Percentiles rank a stretch among this genome's conserved stretches.
Conservation (phyloP, 2,888 invertebrate genomes). For the Polylopha cassiicola region DNA sequence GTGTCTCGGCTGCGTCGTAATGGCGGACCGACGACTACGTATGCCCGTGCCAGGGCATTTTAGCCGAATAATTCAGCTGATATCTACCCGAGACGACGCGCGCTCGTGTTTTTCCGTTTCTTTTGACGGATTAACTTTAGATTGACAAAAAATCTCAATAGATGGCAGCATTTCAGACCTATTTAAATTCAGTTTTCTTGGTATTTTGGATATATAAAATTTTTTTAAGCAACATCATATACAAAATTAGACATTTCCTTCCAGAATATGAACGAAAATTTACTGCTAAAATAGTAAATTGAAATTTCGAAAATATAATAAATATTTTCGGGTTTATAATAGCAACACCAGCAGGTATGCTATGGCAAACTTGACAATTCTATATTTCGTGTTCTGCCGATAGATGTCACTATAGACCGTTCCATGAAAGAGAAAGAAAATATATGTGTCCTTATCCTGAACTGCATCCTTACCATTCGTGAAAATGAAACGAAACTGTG, state of each 20-base stretch:
- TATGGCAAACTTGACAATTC: constrained; percentile 6
- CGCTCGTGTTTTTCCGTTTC: constrained; percentile 77
- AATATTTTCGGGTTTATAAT: too few relatives aligned
- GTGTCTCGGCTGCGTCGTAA: constrained; percentile 78
- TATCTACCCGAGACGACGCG: constrained; percentile 75
- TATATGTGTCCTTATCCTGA: constrained; percentile 5
- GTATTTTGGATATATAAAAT: too few relatives aligned
- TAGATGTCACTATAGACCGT: constrained; percentile 31
- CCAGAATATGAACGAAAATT: too few relatives aligned
- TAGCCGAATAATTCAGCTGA: constrained; percentile 79
- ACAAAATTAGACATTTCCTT: too few relatives aligned
- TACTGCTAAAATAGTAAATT: too few relatives aligned
- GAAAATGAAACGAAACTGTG: background rate
- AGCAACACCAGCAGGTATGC: too few relatives aligned
- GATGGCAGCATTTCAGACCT: constrained; percentile 54
- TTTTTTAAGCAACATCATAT: too few relatives aligned
- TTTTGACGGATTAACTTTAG: constrained; percentile 63
- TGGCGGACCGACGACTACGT: constrained; percentile 79
- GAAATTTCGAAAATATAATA: too few relatives aligned
- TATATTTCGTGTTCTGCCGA: background rate
- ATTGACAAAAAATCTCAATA: constrained; percentile 37
- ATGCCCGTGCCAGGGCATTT: constrained; percentile 79
- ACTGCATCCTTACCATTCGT: constrained; percentile 3
- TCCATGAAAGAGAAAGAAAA: constrained; percentile 23
- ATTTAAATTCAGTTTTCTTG: too few relatives aligned